Conservation (phyloP, 2,888 invertebrate genomes). For the Allophyes oxyacanthae region DNA sequence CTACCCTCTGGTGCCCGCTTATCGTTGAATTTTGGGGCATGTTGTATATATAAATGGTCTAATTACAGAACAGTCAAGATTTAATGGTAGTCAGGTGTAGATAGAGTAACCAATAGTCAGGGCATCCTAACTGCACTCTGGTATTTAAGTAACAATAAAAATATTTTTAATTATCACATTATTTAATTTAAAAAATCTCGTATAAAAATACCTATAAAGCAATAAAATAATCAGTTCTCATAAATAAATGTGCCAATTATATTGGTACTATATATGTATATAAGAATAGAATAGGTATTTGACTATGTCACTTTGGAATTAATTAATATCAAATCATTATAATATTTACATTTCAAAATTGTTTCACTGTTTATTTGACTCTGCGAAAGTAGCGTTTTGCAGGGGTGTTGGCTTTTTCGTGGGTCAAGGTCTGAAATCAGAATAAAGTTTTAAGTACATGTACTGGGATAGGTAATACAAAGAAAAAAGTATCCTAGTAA, state of each 20-base stretch:
- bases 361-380: constrained; percentile 60
- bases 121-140: too few relatives aligned
- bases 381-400: constrained; percentile 89
- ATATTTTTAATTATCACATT: constrained; percentile 1
- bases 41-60: too few relatives aligned
- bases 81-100: too few relatives aligned
- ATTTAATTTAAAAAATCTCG: constrained; percentile 1
- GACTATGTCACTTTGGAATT: constrained; percentile 1
- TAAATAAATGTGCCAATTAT: constrained; percentile 26
- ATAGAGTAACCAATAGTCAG: too few relatives aligned
- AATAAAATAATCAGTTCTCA: constrained; percentile 46
- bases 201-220: constrained; percentile 58
- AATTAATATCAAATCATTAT: constrained; percentile 9
- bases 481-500: too few relatives aligned
- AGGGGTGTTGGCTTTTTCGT: constrained; percentile 84
- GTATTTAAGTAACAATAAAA: too few relatives aligned
- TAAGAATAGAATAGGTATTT: constrained; percentile 3
- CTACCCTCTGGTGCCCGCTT: too few relatives aligned
- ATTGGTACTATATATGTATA: constrained; percentile 7
- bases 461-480: too few relatives aligned
- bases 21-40: too few relatives aligned
- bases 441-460: background rate
- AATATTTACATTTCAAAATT: constrained; percentile 1
- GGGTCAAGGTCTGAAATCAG: constrained; percentile 88
- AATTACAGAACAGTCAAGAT: too few relatives aligned